Conservation (phyloP, 2,797 vertebrate genomes). For the Oreortyx pictus region DNA sequence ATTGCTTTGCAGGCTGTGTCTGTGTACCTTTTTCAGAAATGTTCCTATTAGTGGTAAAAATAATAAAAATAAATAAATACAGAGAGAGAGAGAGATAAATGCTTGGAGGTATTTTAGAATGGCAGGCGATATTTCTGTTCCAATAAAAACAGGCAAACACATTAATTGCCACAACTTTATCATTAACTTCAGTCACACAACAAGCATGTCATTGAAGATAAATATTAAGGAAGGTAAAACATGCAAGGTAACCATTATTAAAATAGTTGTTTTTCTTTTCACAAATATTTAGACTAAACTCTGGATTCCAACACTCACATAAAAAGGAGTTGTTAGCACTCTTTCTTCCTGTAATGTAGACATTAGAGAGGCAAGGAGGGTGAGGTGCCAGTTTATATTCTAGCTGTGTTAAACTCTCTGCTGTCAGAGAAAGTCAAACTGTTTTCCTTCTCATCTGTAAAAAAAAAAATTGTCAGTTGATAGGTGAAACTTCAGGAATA, state of each 20-base stretch:
- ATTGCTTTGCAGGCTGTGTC: neutral
- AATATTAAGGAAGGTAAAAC: neutral
- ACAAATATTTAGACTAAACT: neutral
- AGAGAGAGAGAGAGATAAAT: accelerated
- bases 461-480: slow-evolving; percentile 71
- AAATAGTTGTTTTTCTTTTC: slow-evolving; percentile 26
- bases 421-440: slow-evolving; percentile 70
- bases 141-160: neutral
- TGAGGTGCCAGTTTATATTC: slow-evolving; percentile 60
- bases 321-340: slow-evolving; percentile 30
- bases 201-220: neutral
- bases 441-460: slow-evolving; percentile 66
- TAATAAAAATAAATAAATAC: accelerated
- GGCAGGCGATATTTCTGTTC: slow-evolving; percentile 1
- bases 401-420: slow-evolving; percentile 60
- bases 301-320: neutral
- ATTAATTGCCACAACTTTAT: neutral
- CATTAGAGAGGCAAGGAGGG: slow-evolving; percentile 31
- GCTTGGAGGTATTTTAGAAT: neutral
- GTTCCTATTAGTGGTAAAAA: neutral
- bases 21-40: neutral
- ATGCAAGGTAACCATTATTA: neutral
- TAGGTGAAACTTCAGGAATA: slow-evolving; percentile 79
- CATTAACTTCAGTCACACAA: slow-evolving; percentile 13
- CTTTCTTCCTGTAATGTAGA: slow-evolving; percentile 47